A percentile compares a stretch with the other conserved stretches of the same genome.
These are phyloP conservation scores for Eupithecia subfuscata DNA, from an alignment of 2,888 invertebrate species.

Conservation along the genomic window DNA sequence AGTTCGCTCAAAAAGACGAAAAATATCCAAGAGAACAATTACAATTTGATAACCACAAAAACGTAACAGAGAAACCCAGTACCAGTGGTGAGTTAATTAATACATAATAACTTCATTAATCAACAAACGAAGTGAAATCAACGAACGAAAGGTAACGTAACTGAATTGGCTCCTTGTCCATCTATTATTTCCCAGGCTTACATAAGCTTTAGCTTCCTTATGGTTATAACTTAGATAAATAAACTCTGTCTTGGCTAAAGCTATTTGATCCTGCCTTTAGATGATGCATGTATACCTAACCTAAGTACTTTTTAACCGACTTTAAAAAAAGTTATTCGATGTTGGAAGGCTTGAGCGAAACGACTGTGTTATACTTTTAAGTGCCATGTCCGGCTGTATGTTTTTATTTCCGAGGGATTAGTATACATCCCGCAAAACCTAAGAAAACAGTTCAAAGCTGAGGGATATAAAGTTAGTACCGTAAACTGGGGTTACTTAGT, in stretches of 20 bases:
- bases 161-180: slow-evolving; percentile 16
- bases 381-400: too few relatives aligned
- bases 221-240: background rate
- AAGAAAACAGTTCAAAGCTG: too few relatives aligned
- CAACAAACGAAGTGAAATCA: background rate
- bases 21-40: slow-evolving; percentile 34
- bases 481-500: too few relatives aligned
- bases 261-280: background rate
- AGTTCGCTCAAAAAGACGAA: slow-evolving; percentile 41
- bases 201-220: slow-evolving; percentile 10
- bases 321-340: too few relatives aligned
- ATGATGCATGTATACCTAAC: background rate
- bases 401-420: too few relatives aligned
- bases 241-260: background rate
- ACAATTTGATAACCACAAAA: slow-evolving; percentile 37
- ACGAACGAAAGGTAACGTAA: slow-evolving; percentile 19
- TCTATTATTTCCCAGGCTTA: slow-evolving; percentile 6
- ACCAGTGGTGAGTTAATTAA: slow-evolving; percentile 50
- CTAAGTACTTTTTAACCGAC: background rate
- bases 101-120: background rate
- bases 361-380: too few relatives aligned
- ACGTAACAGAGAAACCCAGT: slow-evolving; percentile 43
- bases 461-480: too few relatives aligned
- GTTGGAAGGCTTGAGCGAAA: too few relatives aligned
- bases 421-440: too few relatives aligned